These are phyloP conservation scores for Mionectes macconnelli DNA, from an alignment of 2,113 vertebrate species.

Conservation along the genomic window DNA sequence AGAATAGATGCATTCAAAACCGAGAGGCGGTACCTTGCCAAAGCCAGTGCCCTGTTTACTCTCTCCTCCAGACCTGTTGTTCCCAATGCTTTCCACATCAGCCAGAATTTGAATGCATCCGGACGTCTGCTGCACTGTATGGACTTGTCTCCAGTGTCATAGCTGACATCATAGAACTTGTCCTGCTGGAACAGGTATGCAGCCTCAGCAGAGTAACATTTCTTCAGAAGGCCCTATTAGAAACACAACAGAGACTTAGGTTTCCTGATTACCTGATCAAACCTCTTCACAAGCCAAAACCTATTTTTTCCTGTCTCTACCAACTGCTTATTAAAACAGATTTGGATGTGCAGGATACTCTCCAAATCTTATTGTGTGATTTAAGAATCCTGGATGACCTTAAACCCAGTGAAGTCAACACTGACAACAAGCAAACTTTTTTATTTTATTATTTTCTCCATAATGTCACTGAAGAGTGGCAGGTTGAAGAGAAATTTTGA, in stretches of 20 bases:
- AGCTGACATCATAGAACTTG: conserved; percentile 86
- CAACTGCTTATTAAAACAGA: background rate
- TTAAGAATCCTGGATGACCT: background rate
- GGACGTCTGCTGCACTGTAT: conserved; percentile 86
- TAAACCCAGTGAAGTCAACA: background rate
- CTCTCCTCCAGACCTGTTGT: conserved; percentile 80
- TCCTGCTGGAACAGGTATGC: conserved; percentile 87
- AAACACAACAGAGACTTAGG: background rate
- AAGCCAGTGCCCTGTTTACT: conserved; percentile 80
- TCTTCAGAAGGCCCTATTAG: conserved; percentile 78
- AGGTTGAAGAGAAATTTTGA: background rate
- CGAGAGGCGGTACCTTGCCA: conserved; percentile 71
- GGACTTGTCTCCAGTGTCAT: conserved; percentile 85
- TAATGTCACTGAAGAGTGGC: background rate
- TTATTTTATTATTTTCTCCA: background rate
- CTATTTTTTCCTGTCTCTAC: background rate
- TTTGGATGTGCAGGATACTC: background rate
- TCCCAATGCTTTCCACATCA: conserved; percentile 87
- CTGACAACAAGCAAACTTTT: background rate
- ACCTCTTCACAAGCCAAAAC: background rate
- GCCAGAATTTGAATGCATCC: conserved; percentile 85
- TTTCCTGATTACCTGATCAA: background rate
- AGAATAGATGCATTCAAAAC: background rate
- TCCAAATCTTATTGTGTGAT: background rate
- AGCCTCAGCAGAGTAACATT: conserved; percentile 79